Percentiles rank a stretch among this genome's conserved stretches.
Evolutionary conservation across 2,797 vertebrate genomes (phyloP).

Genomic region (Sorex maritimensis): DNA sequence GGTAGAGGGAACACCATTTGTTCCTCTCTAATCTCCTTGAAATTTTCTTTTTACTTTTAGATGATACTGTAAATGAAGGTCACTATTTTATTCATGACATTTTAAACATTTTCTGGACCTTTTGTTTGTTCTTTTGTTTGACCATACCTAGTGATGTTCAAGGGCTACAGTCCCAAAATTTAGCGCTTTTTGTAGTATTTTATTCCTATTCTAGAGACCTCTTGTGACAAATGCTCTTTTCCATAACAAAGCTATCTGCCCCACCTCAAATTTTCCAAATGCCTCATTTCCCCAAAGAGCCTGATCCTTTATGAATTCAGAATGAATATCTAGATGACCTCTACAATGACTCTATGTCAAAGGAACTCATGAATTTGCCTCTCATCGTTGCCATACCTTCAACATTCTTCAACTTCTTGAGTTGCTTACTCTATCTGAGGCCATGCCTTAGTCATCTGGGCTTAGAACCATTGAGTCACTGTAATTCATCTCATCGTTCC

Average conservation of each 20-base stretch:
- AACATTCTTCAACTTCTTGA: not conserved
- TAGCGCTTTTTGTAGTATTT: not conserved
- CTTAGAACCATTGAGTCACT: not conserved
- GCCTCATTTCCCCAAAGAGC: not conserved
- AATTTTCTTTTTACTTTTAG: not conserved
- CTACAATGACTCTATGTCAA: not conserved
- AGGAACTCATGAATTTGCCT: not conserved
- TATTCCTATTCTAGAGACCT: not conserved
- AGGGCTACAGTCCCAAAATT: not conserved
- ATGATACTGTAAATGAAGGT: not conserved
- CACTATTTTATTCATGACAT: slow-evolving; percentile 3
- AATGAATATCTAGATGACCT: slow-evolving; percentile 2
- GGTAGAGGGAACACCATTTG: not conserved
- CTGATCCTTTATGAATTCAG: not conserved
- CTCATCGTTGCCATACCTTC: not conserved
- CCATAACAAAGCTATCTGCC: not conserved
- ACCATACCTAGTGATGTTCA: too few relatives aligned
- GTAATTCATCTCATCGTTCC: not conserved
- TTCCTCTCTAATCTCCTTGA: not conserved
- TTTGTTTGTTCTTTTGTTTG: too few relatives aligned
- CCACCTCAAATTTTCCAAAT: not conserved
- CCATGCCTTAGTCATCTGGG: not conserved
- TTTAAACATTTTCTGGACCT: too few relatives aligned
- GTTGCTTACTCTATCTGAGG: not conserved
- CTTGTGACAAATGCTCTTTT: slow-evolving; percentile 9